Percentiles rank a stretch among this genome's conserved stretches.
phyloP scores from a whole-genome alignment of 2,113 vertebrate species.

The Chaetops frenatus region DNA sequence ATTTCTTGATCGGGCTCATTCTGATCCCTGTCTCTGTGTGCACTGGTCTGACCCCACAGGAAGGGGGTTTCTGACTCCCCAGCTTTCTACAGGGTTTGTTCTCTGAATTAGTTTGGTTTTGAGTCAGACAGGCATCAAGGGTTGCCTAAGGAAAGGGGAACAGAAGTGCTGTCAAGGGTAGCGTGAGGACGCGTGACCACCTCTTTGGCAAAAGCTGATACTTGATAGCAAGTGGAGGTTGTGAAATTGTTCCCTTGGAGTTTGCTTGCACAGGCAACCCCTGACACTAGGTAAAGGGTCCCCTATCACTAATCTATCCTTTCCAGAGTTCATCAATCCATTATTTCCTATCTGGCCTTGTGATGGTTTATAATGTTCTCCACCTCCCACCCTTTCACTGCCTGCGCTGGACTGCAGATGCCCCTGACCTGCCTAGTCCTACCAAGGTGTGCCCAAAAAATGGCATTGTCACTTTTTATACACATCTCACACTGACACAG shows the following conservation, averaged over 20 bases:
- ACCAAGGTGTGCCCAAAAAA: not conserved
- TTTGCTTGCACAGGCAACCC: not conserved
- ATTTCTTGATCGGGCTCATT: not conserved
- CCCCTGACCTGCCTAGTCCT: not conserved
- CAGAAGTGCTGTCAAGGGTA: not conserved
- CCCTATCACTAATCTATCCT: not conserved
- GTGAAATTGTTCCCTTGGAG: not conserved
- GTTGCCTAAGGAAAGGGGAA: not conserved
- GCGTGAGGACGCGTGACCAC: rapidly evolving
- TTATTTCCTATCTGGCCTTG: not conserved
- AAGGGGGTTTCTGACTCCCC: not conserved
- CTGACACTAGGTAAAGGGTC: not conserved
- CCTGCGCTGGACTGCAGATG: not conserved
- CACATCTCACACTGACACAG: not conserved
- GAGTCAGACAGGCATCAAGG: not conserved
- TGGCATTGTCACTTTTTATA: not conserved
- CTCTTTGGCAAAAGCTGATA: not conserved
- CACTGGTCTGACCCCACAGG: rapidly evolving
- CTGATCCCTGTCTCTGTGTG: not conserved
- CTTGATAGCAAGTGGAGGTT: not conserved
- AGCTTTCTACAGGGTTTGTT: not conserved
- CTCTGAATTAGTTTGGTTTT: not conserved
- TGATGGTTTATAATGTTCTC: not conserved
- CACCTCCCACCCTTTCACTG: not conserved
- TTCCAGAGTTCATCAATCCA: not conserved